These are phyloP conservation scores for Thelaira solivaga DNA, from an alignment of 2,888 invertebrate genomes.

Conservation along the genomic window DNA sequence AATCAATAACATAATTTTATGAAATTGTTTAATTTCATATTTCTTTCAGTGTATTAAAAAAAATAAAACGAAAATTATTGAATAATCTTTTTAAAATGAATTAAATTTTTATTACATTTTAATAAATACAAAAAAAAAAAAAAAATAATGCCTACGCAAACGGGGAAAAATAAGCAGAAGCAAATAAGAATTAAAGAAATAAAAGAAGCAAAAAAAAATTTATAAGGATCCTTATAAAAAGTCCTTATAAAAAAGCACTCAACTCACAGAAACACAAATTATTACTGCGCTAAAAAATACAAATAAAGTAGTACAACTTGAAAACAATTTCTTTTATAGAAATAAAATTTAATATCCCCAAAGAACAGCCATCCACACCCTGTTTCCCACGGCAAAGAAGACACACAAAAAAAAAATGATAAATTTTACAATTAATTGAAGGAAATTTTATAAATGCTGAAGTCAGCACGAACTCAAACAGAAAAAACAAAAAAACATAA, in stretches of 20 bases:
- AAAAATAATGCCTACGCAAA: not conserved
- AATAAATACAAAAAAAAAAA: no score
- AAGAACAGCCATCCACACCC: not conserved
- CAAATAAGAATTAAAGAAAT: not conserved
- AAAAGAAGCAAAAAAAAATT: not conserved
- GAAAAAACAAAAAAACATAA: constrained; percentile 1
- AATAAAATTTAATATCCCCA: constrained; percentile 14
- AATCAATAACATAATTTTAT: no score
- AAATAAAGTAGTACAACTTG: constrained; percentile 7
- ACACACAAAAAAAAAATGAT: constrained; percentile 34
- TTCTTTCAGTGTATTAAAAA: no score
- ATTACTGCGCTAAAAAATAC: constrained; percentile 4
- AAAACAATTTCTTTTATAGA: not conserved
- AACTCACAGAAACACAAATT: constrained; percentile 20
- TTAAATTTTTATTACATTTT: constrained; percentile 40
- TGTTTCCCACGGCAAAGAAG: not conserved
- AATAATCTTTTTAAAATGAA: constrained; percentile 43
- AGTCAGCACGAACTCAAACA: constrained; percentile 30
- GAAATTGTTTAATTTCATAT: no score
- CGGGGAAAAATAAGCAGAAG: not conserved
- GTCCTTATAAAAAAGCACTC: not conserved
- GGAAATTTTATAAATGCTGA: constrained; percentile 54
- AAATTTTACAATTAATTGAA: constrained; percentile 61
- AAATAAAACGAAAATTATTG: constrained; percentile 8
- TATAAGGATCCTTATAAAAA: constrained; percentile 27